These are phyloP conservation scores for Brachylomia viminalis DNA, from an alignment of 2,888 invertebrate species.

Conservation along the genomic window DNA sequence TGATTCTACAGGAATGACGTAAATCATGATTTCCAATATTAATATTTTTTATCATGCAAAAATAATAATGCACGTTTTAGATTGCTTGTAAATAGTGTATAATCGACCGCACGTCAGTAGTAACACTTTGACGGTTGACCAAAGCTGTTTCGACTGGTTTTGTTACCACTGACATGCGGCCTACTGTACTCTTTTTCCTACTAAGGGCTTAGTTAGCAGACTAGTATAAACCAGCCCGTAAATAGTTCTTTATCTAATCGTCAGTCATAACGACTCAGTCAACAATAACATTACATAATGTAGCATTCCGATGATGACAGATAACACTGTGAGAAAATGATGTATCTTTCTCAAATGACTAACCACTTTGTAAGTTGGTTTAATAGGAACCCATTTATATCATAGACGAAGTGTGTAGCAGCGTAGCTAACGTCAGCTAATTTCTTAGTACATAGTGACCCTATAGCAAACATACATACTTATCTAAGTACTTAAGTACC, in stretches of 20 bases:
- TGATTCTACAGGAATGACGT: neutral
- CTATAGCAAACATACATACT: neutral
- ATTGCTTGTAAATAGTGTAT: neutral
- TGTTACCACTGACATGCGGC: no score
- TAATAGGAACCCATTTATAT: neutral
- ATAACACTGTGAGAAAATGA: constrained; percentile 38
- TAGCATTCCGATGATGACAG: constrained; percentile 47
- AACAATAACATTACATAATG: constrained; percentile 51
- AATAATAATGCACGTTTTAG: neutral
- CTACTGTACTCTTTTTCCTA: neutral
- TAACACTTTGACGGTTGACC: neutral
- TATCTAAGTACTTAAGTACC: no score
- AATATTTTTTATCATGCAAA: neutral
- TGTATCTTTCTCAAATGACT: constrained; percentile 26
- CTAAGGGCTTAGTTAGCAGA: neutral
- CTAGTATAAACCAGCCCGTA: constrained; percentile 15
- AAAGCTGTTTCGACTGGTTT: neutral
- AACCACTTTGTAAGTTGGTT: constrained; percentile 3
- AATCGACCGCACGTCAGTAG: neutral
- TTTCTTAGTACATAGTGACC: neutral
- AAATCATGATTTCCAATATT: neutral
- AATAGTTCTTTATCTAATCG: constrained; percentile 57
- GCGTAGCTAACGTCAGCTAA: neutral
- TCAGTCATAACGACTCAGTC: constrained; percentile 36
- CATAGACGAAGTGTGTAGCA: neutral